Base-by-base conservation (phyloP, 2,888 invertebrate species). In the Rhagium mordax region DNA sequence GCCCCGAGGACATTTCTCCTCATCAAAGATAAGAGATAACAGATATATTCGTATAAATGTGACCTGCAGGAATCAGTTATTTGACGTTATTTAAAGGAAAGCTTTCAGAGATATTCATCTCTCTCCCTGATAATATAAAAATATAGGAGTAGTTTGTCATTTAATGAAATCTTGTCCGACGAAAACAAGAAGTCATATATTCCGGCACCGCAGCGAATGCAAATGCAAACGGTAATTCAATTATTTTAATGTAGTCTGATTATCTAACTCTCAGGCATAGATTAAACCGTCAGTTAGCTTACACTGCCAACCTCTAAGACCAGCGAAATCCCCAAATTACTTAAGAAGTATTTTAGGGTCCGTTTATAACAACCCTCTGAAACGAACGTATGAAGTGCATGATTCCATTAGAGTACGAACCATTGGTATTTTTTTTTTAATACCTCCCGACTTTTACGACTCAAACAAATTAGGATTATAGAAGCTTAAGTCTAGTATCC, bases 221-320 rank as follows among this genome's bases (percentile, higher is more conserved):
- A 41, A 41, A 41, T 41, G 41, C 5, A 24, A n/a, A 24, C 55
- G 59, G 16, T 29, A 33, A 59, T 59, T 18, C 59, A 59, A 59
- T 59, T 59, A 59, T 59, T 59, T 33, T 59, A 59, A 59, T 59
- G 59, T 59, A 59, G 27, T 59, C 59, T 59, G 59, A 59, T 59
- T 59, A 59, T 59, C 59, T 59, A 29, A 59, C 59, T 59, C 59
- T 33, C 33, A 29, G 59, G 33, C 15, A 59, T 59, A 59, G 59
- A 59, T 59, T 59, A 59, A 33, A 59, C 15, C 33, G 59, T 59
- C 59, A 33, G 16, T 29, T 29, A 4, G 59, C 33, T 59, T 59
- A 59, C 16, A 33, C 59, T 18, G 59, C 29, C 59, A 27, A 59
- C 59, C 59, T 59, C 29, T 29, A 21, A 27, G 29, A 59, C 59